Percentiles rank a stretch among this genome's conserved stretches.
Evolutionary conservation across 2,113 vertebrate genomes (phyloP).

Genomic region (Podarcis cretensis): DNA sequence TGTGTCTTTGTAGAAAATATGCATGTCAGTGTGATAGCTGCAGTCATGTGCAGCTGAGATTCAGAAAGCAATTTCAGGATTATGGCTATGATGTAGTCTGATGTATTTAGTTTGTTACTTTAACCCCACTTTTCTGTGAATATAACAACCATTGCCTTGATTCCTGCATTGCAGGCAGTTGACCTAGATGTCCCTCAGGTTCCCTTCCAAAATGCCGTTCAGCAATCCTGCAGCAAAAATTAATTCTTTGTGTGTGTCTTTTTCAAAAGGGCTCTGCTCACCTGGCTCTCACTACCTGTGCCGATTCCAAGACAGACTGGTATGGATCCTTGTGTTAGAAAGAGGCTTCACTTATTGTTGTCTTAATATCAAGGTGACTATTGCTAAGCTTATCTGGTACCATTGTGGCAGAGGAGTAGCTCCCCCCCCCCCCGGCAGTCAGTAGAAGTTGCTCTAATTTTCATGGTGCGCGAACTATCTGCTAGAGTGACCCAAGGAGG

Average conservation of each 20-base stretch:
- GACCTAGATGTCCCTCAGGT: neutral
- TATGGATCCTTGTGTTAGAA: constrained; percentile 95
- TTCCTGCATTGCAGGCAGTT: neutral
- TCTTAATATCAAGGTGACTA: constrained; percentile 93
- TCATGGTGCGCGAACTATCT: neutral
- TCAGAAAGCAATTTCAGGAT: neutral
- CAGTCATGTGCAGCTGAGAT: neutral
- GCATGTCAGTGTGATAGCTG: neutral
- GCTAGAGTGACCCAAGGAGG: neutral
- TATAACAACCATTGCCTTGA: neutral
- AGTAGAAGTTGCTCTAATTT: neutral
- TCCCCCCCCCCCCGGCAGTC: constrained; percentile 9
- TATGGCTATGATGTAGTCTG: neutral
- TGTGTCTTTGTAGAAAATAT: neutral
- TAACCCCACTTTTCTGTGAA: neutral
- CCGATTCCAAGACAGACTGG: constrained; percentile 93
- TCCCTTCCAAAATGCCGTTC: neutral
- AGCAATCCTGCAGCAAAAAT: neutral
- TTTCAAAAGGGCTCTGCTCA: constrained; percentile 82
- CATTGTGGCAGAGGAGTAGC: neutral
- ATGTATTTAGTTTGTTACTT: neutral
- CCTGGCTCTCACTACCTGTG: constrained; percentile 96
- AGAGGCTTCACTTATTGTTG: constrained; percentile 93
- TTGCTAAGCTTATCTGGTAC: constrained; percentile 5
- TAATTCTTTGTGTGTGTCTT: constrained; percentile 1